Percentiles rank a stretch among this genome's conserved stretches.
These are phyloP conservation scores for Lithophane semibrunnea DNA, from an alignment of 2,888 invertebrate genomes.

Conservation along the genomic window DNA sequence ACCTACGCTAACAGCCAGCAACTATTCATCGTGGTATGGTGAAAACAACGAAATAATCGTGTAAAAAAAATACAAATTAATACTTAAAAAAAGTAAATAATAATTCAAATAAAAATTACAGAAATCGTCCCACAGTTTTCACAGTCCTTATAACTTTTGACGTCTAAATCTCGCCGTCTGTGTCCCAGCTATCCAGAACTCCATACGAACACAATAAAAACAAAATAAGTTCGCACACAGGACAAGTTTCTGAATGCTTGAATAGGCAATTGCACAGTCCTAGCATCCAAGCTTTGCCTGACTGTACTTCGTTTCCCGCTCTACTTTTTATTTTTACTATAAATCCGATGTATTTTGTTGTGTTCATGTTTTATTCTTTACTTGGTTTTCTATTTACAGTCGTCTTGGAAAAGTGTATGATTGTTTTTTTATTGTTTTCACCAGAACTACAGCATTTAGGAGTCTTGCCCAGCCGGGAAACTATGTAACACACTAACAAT, in stretches of 20 bases:
- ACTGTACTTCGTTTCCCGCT: constrained; percentile 31
- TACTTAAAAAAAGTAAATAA: not conserved
- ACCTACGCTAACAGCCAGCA: too few relatives aligned
- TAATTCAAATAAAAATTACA: constrained; percentile 7
- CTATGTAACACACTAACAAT: too few relatives aligned
- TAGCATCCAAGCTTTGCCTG: constrained; percentile 33
- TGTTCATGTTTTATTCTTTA: constrained; percentile 30
- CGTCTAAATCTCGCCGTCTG: constrained; percentile 48
- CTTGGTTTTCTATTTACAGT: constrained; percentile 7
- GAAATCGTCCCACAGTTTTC: constrained; percentile 3
- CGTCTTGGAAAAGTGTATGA: not conserved
- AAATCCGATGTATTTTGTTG: constrained; percentile 22
- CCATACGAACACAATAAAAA: constrained; percentile 52
- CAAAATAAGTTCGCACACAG: constrained; percentile 47
- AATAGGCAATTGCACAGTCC: constrained; percentile 60
- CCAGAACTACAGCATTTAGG: too few relatives aligned
- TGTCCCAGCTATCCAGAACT: constrained; percentile 37
- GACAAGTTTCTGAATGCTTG: constrained; percentile 61
- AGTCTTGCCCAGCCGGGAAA: too few relatives aligned
- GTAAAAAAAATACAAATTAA: too few relatives aligned
- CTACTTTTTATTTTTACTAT: constrained; percentile 28
- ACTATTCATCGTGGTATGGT: not conserved
- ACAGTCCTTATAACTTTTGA: constrained; percentile 38
- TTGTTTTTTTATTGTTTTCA: not conserved
- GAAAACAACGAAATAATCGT: not conserved